These are phyloP conservation scores for Cynopterus sphinx DNA, from an alignment of 2,797 vertebrate genomes.

Conservation along the genomic window DNA sequence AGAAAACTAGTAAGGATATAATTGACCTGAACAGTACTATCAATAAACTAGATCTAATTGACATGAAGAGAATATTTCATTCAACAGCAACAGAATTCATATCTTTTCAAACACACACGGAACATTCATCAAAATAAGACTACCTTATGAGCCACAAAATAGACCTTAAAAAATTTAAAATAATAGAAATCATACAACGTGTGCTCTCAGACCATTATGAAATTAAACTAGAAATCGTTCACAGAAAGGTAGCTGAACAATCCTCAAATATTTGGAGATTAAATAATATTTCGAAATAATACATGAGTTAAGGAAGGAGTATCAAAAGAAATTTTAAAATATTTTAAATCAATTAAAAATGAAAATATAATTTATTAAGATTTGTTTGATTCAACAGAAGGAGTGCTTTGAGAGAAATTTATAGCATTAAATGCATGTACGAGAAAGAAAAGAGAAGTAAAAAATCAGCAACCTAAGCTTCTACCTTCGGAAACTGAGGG, in stretches of 20 bases:
- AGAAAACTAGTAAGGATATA: constrained; percentile 25
- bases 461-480: not conserved
- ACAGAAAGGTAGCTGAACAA: not conserved
- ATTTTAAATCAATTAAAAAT: constrained; percentile 27
- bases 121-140: not conserved
- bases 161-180: constrained; percentile 22
- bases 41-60: constrained; percentile 4
- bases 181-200: not conserved
- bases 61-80: constrained; percentile 8
- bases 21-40: not conserved
- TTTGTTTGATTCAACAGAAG: not conserved
- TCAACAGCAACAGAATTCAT: not conserved
- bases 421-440: not conserved
- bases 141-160: not conserved
- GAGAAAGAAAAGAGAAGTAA: not conserved
- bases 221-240: constrained; percentile 41
- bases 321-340: not conserved
- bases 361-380: not conserved
- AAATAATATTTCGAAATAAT: not conserved
- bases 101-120: not conserved
- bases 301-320: not conserved
- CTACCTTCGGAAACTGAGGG: not conserved
- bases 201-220: not conserved
- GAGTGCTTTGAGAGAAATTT: not conserved
- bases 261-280: not conserved